A percentile compares a stretch with the other conserved stretches of the same genome.
These are phyloP conservation scores for Heterotilapia buettikoferi DNA, from an alignment of 2,113 vertebrate species.

Conservation along the genomic window DNA sequence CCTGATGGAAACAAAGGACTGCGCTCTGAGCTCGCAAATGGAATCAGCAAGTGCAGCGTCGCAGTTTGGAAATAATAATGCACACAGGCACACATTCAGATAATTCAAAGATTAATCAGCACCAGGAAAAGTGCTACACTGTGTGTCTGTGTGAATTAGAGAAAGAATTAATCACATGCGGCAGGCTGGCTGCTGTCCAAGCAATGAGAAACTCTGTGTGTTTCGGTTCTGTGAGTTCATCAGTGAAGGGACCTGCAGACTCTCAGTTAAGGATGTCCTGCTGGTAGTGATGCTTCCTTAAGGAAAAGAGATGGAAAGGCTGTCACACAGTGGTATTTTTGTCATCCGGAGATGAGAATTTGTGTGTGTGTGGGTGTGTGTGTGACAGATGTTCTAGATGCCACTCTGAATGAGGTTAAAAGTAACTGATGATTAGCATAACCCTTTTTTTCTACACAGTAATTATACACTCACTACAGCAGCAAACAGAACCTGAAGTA, in stretches of 20 bases:
- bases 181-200: background rate
- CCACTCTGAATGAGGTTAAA: background rate
- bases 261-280: conserved; percentile 32
- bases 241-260: background rate
- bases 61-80: background rate
- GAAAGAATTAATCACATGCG: background rate
- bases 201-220: background rate
- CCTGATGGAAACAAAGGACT: conserved; percentile 6
- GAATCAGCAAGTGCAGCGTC: background rate
- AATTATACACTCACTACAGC: background rate
- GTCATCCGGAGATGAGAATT: background rate
- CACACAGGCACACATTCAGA: background rate
- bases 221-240: background rate
- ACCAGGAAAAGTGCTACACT: background rate
- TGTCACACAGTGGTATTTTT: background rate
- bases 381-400: background rate
- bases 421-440: background rate
- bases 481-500: background rate
- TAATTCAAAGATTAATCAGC: background rate
- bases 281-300: conserved; percentile 21
- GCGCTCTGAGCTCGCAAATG: background rate
- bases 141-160: background rate
- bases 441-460: no score
- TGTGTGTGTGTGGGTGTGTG: background rate
- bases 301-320: conserved; percentile 20